phyloP scores from a whole-genome alignment of 2,888 invertebrate genomes.

The Eilema sororculum region DNA sequence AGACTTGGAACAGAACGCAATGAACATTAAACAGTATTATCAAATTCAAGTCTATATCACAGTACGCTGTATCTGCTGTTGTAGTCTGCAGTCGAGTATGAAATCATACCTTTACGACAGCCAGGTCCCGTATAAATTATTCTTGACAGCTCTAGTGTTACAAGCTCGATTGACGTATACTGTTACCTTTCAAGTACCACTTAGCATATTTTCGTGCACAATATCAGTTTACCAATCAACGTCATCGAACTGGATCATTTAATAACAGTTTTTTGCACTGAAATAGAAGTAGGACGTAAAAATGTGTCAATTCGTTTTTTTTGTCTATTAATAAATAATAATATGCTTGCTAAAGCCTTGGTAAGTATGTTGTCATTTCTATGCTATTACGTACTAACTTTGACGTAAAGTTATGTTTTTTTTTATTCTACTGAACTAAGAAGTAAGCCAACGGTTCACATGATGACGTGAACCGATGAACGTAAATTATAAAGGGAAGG shows the following conservation, averaged over 20 bases:
- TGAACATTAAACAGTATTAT: too few relatives aligned
- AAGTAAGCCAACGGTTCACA: background rate
- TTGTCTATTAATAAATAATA: background rate
- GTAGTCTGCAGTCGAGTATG: too few relatives aligned
- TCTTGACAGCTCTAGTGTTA: constrained; percentile 19
- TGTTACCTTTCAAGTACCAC: background rate
- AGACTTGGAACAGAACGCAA: too few relatives aligned
- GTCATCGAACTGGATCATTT: constrained; percentile 5
- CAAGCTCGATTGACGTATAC: constrained; percentile 8
- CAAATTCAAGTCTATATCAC: too few relatives aligned
- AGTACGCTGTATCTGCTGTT: too few relatives aligned
- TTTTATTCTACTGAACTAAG: background rate
- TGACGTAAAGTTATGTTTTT: background rate
- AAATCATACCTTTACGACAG: too few relatives aligned
- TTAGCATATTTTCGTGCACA: background rate
- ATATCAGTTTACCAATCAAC: background rate
- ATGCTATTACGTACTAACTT: background rate
- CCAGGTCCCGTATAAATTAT: constrained; percentile 8
- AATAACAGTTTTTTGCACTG: constrained; percentile 1
- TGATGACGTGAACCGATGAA: background rate
- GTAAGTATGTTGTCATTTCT: background rate
- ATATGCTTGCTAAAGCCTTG: background rate
- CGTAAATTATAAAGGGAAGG: too few relatives aligned
- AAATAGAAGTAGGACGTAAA: constrained; percentile 1
- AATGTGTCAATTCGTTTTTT: background rate